Percentiles rank a stretch among this genome's conserved stretches.
Evolutionary conservation across 2,888 invertebrate species (phyloP).

Genomic region (Acronicta leporina): DNA sequence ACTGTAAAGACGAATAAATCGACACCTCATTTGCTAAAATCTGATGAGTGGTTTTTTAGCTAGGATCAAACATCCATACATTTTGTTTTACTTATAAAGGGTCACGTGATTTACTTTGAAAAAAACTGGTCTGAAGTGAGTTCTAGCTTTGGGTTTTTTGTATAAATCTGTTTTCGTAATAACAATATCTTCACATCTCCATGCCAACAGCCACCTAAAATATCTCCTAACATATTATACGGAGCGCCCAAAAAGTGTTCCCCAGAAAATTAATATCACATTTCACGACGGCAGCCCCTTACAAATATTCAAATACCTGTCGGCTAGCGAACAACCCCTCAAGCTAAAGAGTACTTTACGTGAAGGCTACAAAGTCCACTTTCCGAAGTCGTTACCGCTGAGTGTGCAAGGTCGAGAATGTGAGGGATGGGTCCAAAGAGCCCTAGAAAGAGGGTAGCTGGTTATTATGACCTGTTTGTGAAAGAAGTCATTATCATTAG

Average conservation of each 20-base stretch:
- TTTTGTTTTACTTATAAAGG: too few species aligned
- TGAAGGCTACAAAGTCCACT: slow-evolving; percentile 47
- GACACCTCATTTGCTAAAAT: too few species aligned
- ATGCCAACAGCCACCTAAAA: neutral
- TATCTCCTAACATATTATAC: neutral
- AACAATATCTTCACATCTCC: neutral
- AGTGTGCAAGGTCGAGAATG: slow-evolving; percentile 58
- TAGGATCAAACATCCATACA: too few species aligned
- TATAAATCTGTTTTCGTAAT: too few species aligned
- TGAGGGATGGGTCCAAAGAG: slow-evolving; percentile 32
- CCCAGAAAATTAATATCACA: slow-evolving; percentile 44
- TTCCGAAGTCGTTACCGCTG: slow-evolving; percentile 48
- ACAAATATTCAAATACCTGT: slow-evolving; percentile 52
- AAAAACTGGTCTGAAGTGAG: too few species aligned
- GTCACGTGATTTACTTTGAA: too few species aligned
- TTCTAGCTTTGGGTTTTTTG: too few species aligned
- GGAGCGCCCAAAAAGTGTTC: slow-evolving; percentile 16
- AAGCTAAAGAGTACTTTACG: slow-evolving; percentile 50
- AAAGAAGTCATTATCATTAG: slow-evolving; percentile 37
- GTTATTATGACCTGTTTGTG: slow-evolving; percentile 42
- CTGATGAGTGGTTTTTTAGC: too few species aligned
- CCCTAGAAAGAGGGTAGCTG: slow-evolving; percentile 18
- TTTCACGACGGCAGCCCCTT: slow-evolving; percentile 27
- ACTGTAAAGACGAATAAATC: too few species aligned
- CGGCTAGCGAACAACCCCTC: slow-evolving; percentile 17